phyloP scores from a whole-genome alignment of 1,140 invertebrate species.

The Notospermus geniculatus region DNA sequence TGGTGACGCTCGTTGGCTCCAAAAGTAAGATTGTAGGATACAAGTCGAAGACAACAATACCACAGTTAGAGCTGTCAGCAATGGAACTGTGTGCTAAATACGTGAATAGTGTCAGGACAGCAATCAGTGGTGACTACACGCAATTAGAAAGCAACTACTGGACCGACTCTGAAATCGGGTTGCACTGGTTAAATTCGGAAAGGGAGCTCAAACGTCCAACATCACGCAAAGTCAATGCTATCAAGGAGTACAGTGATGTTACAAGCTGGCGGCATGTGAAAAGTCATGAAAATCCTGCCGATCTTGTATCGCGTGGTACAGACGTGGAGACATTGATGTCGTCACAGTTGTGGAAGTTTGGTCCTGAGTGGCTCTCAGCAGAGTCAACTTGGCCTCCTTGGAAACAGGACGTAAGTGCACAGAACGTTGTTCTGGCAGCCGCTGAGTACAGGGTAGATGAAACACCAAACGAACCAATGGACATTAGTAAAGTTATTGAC shows the following conservation, averaged over 20 bases:
- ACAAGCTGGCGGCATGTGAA: background rate
- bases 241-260: background rate
- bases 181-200: conserved; percentile 8
- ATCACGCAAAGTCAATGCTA: background rate
- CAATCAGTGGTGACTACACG: background rate
- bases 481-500: no score
- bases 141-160: background rate
- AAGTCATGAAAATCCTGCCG: background rate
- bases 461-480: no score
- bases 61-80: background rate
- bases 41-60: conserved; percentile 1
- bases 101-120: background rate
- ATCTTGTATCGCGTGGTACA: background rate
- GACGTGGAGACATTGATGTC: background rate
- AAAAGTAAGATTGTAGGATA: background rate
- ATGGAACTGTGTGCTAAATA: conserved; percentile 1
- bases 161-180: background rate
- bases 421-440: no score
- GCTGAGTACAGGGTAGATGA: no score
- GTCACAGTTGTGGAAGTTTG: background rate
- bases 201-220: conserved; percentile 1
- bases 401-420: no score
- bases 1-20: background rate
- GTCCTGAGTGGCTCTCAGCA: background rate
- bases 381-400: no score